Conservation (phyloP, 2,113 vertebrate species). For the Protobothrops flavoviridis region DNA sequence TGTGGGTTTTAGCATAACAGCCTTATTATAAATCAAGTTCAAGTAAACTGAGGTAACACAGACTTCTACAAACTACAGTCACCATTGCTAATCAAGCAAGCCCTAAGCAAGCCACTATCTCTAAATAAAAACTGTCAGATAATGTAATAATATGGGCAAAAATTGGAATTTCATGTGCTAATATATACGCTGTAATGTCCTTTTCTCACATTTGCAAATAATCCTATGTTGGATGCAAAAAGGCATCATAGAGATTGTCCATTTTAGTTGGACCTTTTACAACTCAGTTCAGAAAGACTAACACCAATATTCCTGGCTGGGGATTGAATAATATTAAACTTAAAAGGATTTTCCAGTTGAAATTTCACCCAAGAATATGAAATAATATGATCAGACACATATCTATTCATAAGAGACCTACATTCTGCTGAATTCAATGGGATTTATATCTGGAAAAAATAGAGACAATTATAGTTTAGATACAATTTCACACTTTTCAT, state of each 20-base stretch:
- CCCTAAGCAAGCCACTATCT: not conserved
- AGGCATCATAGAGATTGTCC: not conserved
- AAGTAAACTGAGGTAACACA: constrained; percentile 68
- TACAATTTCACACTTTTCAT: not conserved
- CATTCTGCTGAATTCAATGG: not conserved
- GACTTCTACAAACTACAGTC: constrained; percentile 23
- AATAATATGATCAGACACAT: not conserved
- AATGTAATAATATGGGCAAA: not conserved
- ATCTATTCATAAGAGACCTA: not conserved
- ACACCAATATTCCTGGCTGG: not conserved
- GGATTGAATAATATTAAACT: not conserved
- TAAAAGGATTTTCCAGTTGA: not conserved
- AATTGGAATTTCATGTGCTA: not conserved
- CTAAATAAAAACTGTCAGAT: not conserved
- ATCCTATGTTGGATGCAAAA: not conserved
- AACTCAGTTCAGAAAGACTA: not conserved
- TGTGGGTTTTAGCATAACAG: not conserved
- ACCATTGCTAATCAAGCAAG: constrained; percentile 17
- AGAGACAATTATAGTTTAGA: not conserved
- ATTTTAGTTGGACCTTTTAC: not conserved
- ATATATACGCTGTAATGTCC: not conserved
- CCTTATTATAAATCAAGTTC: constrained; percentile 49
- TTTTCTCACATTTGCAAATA: not conserved
- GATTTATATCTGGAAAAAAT: not conserved
- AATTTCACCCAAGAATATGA: not conserved